These are phyloP conservation scores for Halictus quadricinctus DNA, from an alignment of 2,888 invertebrate species.

Conservation along the genomic window DNA sequence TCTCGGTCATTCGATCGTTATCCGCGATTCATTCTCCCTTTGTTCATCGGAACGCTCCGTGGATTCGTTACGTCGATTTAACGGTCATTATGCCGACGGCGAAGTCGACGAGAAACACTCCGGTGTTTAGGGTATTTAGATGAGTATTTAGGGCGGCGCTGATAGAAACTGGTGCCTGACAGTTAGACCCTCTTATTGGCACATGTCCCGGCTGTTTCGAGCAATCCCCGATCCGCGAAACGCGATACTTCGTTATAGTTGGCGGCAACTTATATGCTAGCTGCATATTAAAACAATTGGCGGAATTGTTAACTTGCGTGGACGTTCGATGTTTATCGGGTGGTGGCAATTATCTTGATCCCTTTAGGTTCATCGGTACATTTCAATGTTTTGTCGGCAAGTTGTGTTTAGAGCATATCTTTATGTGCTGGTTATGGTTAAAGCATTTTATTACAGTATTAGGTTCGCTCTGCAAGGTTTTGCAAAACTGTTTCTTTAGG, in stretches of 20 bases:
- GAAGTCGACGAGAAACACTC: background rate
- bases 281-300: background rate
- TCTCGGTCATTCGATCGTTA: background rate
- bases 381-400: background rate
- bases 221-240: background rate
- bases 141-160: background rate
- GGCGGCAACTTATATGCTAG: too few relatives aligned
- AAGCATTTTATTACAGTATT: background rate
- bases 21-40: background rate
- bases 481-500: too few relatives aligned
- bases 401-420: background rate
- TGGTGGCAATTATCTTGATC: background rate
- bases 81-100: background rate
- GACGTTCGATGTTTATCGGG: background rate
- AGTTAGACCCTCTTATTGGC: slow-evolving; percentile 8
- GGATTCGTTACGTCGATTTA: slow-evolving; percentile 2
- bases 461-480: background rate
- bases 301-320: background rate
- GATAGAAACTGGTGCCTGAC: background rate
- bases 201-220: background rate
- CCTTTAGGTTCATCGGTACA: background rate
- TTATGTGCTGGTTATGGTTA: background rate
- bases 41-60: background rate
- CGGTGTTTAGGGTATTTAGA: slow-evolving; percentile 5
- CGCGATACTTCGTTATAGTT: slow-evolving; percentile 1